A percentile compares a stretch with the other conserved stretches of the same genome.
Conservation (phyloP, 1,140 invertebrate species). For the Antheraea mylitta region DNA sequence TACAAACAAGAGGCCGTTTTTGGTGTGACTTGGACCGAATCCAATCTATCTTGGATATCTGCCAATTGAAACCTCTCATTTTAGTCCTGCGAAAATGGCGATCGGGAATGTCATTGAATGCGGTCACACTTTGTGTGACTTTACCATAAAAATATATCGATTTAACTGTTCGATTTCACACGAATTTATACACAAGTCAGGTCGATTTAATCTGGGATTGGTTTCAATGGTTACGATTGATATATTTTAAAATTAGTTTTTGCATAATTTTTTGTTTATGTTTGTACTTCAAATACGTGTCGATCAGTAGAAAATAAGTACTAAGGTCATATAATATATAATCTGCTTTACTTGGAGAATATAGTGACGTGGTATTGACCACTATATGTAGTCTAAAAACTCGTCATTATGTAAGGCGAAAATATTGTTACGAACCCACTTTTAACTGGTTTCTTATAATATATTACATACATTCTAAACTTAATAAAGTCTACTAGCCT, state of each 20-base stretch:
- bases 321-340: too few species aligned
- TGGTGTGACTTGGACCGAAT: constrained; percentile 25
- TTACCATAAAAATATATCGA: constrained; percentile 14
- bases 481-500: too few species aligned
- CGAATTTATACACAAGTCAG: not conserved
- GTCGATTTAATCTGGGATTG: constrained; percentile 4
- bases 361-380: too few species aligned
- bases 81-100: constrained; percentile 23
- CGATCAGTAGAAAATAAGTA: not conserved
- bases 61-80: constrained; percentile 30
- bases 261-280: not conserved
- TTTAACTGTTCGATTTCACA: not conserved
- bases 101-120: constrained; percentile 21
- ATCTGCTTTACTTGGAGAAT: too few species aligned
- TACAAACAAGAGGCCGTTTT: constrained; percentile 20
- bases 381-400: too few species aligned
- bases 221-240: not conserved
- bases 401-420: too few species aligned
- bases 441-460: too few species aligned
- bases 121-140: constrained; percentile 14
- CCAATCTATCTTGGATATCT: constrained; percentile 25
- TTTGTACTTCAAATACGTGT: not conserved
- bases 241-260: not conserved
- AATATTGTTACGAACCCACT: too few species aligned
- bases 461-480: too few species aligned